Evolutionary conservation across 2,888 invertebrate species (phyloP).

Genomic region (Tuta absoluta): DNA sequence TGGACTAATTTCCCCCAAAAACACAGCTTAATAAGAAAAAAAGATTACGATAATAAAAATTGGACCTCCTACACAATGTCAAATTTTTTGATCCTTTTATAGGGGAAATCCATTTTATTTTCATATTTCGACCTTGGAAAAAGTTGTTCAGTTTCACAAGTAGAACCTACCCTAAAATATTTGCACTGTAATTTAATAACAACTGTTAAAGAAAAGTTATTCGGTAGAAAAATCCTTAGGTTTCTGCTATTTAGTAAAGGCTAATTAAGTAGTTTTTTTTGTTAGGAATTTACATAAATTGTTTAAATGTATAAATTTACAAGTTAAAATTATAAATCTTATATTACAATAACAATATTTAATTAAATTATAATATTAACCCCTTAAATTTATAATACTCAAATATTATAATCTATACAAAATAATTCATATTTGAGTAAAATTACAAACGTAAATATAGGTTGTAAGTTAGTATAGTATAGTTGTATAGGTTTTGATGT

Average conservation of each 20-base stretch:
- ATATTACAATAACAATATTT: conserved; percentile 6
- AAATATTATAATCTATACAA: background rate
- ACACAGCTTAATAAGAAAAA: too few relatives aligned
- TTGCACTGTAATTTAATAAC: too few relatives aligned
- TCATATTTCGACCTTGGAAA: too few relatives aligned
- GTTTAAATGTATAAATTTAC: background rate
- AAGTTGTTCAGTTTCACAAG: too few relatives aligned
- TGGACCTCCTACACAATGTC: too few relatives aligned
- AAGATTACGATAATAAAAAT: too few relatives aligned
- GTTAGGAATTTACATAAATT: background rate
- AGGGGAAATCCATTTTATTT: too few relatives aligned
- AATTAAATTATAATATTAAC: background rate
- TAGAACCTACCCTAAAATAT: too few relatives aligned
- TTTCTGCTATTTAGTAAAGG: background rate
- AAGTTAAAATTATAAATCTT: background rate
- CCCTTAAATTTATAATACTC: conserved; percentile 7
- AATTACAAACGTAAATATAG: background rate
- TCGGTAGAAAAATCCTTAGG: background rate
- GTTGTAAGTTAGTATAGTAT: background rate
- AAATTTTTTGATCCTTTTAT: too few relatives aligned
- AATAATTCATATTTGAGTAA: background rate
- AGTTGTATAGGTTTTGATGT: background rate
- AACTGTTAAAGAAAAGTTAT: background rate
- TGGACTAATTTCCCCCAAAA: too few relatives aligned
- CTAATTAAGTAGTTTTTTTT: background rate